A percentile compares a stretch with the other conserved stretches of the same genome.
Conservation (phyloP, 2,888 invertebrate genomes). For the Actias luna region DNA sequence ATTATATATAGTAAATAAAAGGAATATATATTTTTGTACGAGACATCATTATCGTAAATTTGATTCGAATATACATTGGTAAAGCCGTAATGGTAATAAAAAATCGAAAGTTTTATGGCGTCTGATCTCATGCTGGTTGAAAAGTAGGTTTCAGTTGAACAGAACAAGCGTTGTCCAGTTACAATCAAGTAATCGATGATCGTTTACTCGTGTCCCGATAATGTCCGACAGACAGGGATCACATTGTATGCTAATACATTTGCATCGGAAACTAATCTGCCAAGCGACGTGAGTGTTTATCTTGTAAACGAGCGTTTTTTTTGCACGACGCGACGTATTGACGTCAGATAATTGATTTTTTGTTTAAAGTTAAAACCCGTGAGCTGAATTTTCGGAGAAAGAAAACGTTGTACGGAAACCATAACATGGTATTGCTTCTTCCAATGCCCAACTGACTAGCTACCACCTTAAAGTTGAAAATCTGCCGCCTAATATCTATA, state of each 20-base stretch:
- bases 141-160: not conserved
- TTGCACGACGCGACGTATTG: not conserved
- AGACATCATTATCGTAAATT: not conserved
- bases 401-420: too few relatives aligned
- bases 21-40: too few relatives aligned
- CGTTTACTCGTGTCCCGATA: conserved; percentile 1
- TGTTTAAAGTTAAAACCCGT: not conserved
- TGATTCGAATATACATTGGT: not conserved
- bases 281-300: not conserved
- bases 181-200: not conserved
- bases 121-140: not conserved
- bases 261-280: not conserved
- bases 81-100: not conserved
- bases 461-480: too few relatives aligned
- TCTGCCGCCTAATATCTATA: too few relatives aligned
- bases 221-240: conserved; percentile 3
- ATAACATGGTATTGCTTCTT: too few relatives aligned
- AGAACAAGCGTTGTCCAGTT: conserved; percentile 3
- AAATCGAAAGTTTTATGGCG: not conserved
- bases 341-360: not conserved
- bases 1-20: too few relatives aligned
- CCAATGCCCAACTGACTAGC: too few relatives aligned
- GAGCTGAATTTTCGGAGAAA: too few relatives aligned
- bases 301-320: conserved; percentile 1
- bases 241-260: conserved; percentile 5